A percentile compares a stretch with the other conserved stretches of the same genome.
These are phyloP conservation scores for Lichenostomus cassidix DNA, from an alignment of 2,113 vertebrate genomes.

Conservation along the genomic window DNA sequence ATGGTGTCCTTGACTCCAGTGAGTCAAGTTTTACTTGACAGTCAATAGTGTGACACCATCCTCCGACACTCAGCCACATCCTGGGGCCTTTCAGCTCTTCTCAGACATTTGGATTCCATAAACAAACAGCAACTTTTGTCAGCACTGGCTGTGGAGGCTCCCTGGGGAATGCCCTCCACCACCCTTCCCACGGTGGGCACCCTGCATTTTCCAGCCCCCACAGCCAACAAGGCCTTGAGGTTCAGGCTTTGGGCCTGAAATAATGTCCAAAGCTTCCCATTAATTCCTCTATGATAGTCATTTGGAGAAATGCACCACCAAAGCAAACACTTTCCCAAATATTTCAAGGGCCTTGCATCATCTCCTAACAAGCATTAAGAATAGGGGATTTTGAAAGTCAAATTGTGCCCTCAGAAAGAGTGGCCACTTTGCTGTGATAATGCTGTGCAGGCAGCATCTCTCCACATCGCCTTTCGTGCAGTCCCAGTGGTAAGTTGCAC, in stretches of 20 bases:
- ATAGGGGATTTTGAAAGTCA: background rate
- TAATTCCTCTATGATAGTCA: background rate
- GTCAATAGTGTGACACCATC: background rate
- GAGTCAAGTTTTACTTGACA: background rate
- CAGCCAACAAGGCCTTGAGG: background rate
- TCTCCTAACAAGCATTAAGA: background rate
- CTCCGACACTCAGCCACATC: background rate
- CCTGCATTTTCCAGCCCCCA: background rate
- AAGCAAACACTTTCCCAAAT: background rate
- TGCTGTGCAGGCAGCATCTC: background rate
- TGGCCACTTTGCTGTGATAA: background rate
- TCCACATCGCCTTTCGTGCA: background rate
- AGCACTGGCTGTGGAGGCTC: background rate
- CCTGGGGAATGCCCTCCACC: background rate
- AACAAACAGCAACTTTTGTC: background rate
- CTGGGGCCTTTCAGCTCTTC: background rate
- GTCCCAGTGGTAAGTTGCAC: background rate
- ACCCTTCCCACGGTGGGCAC: background rate
- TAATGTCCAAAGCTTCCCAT: background rate
- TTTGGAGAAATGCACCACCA: background rate
- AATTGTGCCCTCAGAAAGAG: background rate
- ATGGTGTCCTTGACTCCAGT: slow-evolving; percentile 4
- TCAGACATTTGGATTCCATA: slow-evolving; percentile 1
- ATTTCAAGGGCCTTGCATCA: background rate
- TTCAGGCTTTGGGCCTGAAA: background rate